These are phyloP conservation scores for Zhengitettix transpicula DNA, from an alignment of 2,888 invertebrate species.

Conservation along the genomic window DNA sequence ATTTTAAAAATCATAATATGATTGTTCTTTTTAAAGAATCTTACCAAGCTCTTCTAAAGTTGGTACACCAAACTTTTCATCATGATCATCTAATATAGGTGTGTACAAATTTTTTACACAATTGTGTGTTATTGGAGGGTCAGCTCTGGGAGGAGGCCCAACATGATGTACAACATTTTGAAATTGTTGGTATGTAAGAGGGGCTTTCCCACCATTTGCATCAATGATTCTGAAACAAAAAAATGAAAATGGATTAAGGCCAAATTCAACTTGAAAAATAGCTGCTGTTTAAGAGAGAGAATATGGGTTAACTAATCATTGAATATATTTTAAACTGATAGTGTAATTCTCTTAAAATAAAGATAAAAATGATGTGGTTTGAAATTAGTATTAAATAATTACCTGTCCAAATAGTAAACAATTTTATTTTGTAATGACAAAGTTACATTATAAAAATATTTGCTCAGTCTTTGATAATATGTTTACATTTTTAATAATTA, in stretches of 20 bases:
- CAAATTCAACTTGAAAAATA: neutral
- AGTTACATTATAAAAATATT: too few species aligned
- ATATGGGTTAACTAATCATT: too few species aligned
- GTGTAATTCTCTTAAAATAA: too few species aligned
- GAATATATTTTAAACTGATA: too few species aligned
- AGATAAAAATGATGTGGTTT: too few species aligned
- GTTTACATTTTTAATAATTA: too few species aligned
- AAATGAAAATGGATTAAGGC: neutral
- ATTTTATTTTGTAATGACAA: too few species aligned
- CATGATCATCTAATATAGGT: constrained; percentile 57
- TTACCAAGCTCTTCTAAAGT: constrained; percentile 68
- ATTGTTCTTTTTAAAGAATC: constrained; percentile 2
- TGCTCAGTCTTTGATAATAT: too few species aligned
- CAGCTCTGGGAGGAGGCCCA: constrained; percentile 54
- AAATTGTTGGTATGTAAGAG: constrained; percentile 75
- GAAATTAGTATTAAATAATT: too few species aligned
- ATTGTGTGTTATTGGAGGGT: constrained; percentile 34
- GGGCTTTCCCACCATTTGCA: constrained; percentile 62
- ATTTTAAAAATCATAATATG: too few species aligned
- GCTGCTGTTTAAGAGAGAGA: neutral
- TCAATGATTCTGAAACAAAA: constrained; percentile 52
- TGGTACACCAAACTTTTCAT: constrained; percentile 69
- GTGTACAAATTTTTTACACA: constrained; percentile 45
- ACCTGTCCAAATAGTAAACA: too few species aligned
- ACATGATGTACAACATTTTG: constrained; percentile 61